Percentiles rank a stretch among this genome's conserved stretches.
Evolutionary conservation across 2,797 vertebrate genomes (phyloP).

Genomic region (Gobio occitaniae): DNA sequence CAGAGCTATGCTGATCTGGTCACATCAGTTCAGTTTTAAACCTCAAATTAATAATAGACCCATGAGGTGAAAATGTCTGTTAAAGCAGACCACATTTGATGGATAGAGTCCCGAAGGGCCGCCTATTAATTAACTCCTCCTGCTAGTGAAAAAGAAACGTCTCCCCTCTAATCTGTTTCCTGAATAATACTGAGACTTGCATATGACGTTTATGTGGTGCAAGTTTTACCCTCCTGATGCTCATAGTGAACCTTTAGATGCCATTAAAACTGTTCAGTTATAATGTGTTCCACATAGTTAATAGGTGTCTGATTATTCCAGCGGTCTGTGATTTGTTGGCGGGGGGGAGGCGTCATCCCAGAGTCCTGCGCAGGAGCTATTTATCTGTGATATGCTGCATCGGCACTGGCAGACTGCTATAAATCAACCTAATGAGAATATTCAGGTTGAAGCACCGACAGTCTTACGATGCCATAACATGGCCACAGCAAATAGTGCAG

Average conservation of each 20-base stretch:
- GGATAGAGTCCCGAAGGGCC: conserved; percentile 20
- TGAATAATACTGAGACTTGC: conserved; percentile 11
- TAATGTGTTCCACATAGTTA: conserved; percentile 26
- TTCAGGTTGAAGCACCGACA: conserved; percentile 69
- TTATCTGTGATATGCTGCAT: conserved; percentile 60
- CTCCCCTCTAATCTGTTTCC: conserved; percentile 41
- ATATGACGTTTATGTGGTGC: not conserved
- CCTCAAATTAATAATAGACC: not conserved
- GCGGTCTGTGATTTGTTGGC: conserved; percentile 37
- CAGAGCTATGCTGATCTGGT: not conserved
- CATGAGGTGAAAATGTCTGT: not conserved
- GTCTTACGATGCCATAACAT: conserved; percentile 68
- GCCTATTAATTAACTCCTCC: conserved; percentile 31
- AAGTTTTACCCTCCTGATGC: not conserved
- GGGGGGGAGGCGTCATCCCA: conserved; percentile 34
- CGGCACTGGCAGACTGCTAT: conserved; percentile 61
- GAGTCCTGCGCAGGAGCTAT: conserved; percentile 55
- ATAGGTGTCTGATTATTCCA: conserved; percentile 42
- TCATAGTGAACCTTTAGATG: conserved; percentile 11
- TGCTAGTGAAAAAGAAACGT: conserved; percentile 14
- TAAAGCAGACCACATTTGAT: conserved; percentile 2
- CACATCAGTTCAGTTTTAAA: not conserved
- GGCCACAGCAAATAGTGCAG: conserved; percentile 34
- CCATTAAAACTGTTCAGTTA: conserved; percentile 25
- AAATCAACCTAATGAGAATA: conserved; percentile 81